Percentiles rank a stretch among this genome's conserved stretches.
phyloP scores from a whole-genome alignment of 1,140 invertebrate species.

The Matsumurasca onukii region DNA sequence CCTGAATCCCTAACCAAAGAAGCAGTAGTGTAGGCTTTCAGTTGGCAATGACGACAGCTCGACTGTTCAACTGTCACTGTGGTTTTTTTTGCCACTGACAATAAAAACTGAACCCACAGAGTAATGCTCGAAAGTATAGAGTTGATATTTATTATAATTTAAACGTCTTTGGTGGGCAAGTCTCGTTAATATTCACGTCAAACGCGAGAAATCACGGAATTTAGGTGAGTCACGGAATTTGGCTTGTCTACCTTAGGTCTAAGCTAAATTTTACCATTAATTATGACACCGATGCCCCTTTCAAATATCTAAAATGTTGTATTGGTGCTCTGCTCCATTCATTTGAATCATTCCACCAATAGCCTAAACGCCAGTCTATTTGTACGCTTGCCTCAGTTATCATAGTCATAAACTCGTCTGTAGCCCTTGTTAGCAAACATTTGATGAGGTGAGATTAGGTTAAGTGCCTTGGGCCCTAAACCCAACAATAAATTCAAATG shows the following conservation, averaged over 20 bases:
- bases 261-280: too few species aligned
- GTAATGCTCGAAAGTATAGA: neutral
- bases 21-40: neutral
- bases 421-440: too few species aligned
- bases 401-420: too few species aligned
- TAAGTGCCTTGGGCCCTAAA: too few species aligned
- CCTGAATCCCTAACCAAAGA: neutral
- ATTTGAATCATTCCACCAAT: too few species aligned
- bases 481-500: too few species aligned
- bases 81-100: neutral
- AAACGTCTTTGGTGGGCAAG: neutral
- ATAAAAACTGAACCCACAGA: neutral
- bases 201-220: neutral
- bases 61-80: neutral
- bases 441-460: too few species aligned
- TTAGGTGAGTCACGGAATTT: neutral
- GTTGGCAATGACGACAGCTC: neutral
- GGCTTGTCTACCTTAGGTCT: neutral
- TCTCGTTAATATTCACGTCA: neutral
- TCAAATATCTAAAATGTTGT: too few species aligned
- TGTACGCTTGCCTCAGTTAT: too few species aligned
- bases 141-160: neutral
- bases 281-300: too few species aligned
- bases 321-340: too few species aligned
- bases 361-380: too few species aligned